Conservation (phyloP, 2,888 invertebrate species). For the Andrena chrysosceles region DNA sequence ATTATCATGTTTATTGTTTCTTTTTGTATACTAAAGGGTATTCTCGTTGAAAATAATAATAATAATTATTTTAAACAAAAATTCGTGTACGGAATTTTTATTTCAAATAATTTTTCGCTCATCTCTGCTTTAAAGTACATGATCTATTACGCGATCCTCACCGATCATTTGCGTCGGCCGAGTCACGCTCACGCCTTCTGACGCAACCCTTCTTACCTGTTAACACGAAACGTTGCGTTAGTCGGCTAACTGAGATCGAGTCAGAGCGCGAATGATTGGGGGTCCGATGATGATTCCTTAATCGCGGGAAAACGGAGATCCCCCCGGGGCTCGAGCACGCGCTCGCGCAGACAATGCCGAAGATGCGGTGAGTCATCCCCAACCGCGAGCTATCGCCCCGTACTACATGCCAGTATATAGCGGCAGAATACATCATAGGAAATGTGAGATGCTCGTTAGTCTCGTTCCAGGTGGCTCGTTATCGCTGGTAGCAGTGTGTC, state of each 20-base stretch:
- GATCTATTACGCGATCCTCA: no score
- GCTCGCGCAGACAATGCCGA: constrained; percentile 2
- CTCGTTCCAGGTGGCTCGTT: constrained; percentile 79
- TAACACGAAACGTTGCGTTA: background rate
- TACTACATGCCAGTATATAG: constrained; percentile 58
- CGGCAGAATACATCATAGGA: constrained; percentile 73
- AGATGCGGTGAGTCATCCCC: constrained; percentile 41
- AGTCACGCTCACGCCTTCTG: background rate
- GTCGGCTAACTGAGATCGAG: constrained; percentile 1
- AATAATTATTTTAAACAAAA: no score
- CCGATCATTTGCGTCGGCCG: no score
- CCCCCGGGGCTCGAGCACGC: no score
- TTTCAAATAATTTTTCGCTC: no score
- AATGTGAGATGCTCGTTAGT: constrained; percentile 81
- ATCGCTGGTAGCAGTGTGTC: constrained; percentile 78
- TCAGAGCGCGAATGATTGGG: constrained; percentile 5
- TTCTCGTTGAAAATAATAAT: no score
- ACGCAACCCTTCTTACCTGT: background rate
- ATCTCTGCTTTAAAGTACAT: no score
- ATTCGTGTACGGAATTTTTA: no score
- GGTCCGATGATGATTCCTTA: constrained; percentile 12
- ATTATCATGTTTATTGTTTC: no score
- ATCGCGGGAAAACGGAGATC: background rate
- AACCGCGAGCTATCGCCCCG: constrained; percentile 60
- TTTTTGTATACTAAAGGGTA: no score